These are phyloP conservation scores for Amphilophus citrinellus DNA, from an alignment of 2,113 vertebrate species.

Conservation along the genomic window DNA sequence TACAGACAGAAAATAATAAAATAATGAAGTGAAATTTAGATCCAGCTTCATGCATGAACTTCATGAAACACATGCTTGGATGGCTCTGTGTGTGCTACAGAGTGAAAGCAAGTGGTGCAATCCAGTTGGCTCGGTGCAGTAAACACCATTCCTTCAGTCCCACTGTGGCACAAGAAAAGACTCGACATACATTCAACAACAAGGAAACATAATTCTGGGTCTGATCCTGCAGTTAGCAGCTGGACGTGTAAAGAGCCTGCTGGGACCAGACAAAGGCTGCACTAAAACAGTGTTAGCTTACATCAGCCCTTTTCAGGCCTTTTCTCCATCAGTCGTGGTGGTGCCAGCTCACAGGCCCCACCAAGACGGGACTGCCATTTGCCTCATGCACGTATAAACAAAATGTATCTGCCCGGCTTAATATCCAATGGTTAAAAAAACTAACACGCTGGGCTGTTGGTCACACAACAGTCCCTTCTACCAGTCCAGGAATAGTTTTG, in stretches of 20 bases:
- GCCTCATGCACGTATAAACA: background rate
- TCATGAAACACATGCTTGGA: background rate
- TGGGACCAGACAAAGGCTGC: conserved; percentile 36
- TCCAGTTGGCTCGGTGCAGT: conserved; percentile 83
- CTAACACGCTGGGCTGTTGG: background rate
- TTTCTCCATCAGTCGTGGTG: too few species aligned
- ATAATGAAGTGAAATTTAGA: background rate
- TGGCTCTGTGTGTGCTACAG: background rate
- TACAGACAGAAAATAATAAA: conserved; percentile 14
- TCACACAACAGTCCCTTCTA: background rate
- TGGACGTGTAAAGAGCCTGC: conserved; percentile 54
- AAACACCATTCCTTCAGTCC: conserved; percentile 84
- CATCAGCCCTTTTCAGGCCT: background rate
- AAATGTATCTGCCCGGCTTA: background rate
- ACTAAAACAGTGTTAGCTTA: conserved; percentile 40
- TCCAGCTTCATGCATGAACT: background rate
- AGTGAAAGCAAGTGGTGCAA: conserved; percentile 22
- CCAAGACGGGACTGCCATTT: background rate
- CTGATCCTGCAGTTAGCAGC: conserved; percentile 60
- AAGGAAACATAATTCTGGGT: conserved; percentile 57
- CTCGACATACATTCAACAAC: conserved; percentile 68
- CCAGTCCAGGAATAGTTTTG: background rate
- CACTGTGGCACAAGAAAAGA: conserved; percentile 63
- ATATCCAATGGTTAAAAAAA: background rate
- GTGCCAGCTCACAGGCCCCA: background rate